These are phyloP conservation scores for Pyrrhosoma nymphula DNA, from an alignment of 2,888 invertebrate genomes.

Conservation along the genomic window DNA sequence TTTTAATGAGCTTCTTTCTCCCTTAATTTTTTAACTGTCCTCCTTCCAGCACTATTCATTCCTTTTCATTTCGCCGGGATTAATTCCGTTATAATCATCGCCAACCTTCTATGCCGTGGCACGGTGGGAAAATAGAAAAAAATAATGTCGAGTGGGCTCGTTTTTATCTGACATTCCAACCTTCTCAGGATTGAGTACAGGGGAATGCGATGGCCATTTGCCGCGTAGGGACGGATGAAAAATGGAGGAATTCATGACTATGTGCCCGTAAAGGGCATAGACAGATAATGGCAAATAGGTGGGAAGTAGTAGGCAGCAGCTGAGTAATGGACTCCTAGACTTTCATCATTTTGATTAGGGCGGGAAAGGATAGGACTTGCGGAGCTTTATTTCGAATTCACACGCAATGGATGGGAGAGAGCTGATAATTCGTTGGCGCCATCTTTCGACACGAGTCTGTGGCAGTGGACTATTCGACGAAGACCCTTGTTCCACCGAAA, in stretches of 20 bases:
- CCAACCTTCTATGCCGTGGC: neutral
- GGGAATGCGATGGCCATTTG: neutral
- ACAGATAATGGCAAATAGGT: neutral
- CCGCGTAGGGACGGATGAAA: neutral
- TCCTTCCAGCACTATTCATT: neutral
- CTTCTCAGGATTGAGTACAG: neutral
- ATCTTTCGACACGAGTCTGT: neutral
- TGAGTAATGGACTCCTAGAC: neutral
- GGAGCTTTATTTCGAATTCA: neutral
- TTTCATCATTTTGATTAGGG: neutral
- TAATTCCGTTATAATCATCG: neutral
- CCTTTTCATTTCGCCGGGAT: neutral
- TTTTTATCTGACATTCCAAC: neutral
- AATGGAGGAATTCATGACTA: neutral
- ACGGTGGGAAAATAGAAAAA: neutral
- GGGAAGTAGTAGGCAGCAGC: neutral
- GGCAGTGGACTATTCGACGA: neutral
- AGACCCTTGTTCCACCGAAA: neutral
- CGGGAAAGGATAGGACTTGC: neutral
- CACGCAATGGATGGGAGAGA: neutral
- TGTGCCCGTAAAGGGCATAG: neutral
- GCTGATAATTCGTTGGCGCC: neutral
- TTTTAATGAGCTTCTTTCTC: neutral
- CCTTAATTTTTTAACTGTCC: neutral
- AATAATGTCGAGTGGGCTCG: neutral